Base-by-base conservation (phyloP, 2,113 vertebrate species). In the Jaculus jaculus region DNA sequence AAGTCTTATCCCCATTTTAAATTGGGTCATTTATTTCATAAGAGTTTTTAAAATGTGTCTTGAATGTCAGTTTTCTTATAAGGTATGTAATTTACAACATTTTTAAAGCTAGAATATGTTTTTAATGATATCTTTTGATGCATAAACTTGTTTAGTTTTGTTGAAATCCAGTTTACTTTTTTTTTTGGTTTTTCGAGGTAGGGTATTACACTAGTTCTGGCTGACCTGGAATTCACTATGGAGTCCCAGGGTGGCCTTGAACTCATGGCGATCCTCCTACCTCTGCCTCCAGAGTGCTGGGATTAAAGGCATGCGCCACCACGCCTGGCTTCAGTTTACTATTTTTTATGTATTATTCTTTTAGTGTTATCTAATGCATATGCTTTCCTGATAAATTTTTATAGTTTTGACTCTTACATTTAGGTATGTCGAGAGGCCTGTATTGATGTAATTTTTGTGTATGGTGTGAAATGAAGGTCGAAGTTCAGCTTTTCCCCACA, bases 311-410 rank as follows among this genome's bases (percentile, higher is more conserved):
- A n/a, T n/a, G n/a, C n/a, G n/a, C n/a, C n/a, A n/a, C n/a, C n/a
- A n/a, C n/a, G n/a, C n/a, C n/a, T n/a, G n/a, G n/a, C n/a, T n/a
- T n/a, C 11, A 85, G 11, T 24, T 47, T 47, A 47, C 42, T 47
- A 63, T 69, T 18, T 69, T 84, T 86, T 51, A 68, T 13, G 4
- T 5, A 15, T 81, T 28, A 7, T 74, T 21, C 24, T 91, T 94
- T 82, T 71, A n/a, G 54, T 91, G 1, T 87, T 80, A 16, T 34
- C 13, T 2, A 61, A 71, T 96, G 84, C 23, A 20, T 71, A 1
- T 73, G n/a, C 73, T 96, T 89, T 80, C 32, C 20, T 78, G 23
- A 75, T 42, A 74, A 87, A 78, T 32, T 85, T 88, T 90, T 90
- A 77, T 68, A 86, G 51, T 58, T 87, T 91, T 91, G 60, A 7